Percentiles rank a stretch among this genome's conserved stretches.
Evolutionary conservation across 2,113 vertebrate genomes (phyloP).

Genomic region (Atractosteus spatula): DNA sequence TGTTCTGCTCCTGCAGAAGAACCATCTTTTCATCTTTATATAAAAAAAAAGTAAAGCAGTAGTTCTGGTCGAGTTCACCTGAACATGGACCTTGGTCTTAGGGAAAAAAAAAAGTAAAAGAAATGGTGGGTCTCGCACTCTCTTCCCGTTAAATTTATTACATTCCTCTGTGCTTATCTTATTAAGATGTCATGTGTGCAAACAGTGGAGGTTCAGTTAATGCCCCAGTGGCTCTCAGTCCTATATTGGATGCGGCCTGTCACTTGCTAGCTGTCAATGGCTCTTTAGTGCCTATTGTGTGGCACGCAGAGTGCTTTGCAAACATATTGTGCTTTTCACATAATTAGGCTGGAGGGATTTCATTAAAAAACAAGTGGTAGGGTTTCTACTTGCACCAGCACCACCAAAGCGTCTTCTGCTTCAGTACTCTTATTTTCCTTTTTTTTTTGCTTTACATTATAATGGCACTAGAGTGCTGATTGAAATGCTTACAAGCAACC

Average conservation of each 20-base stretch:
- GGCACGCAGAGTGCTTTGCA: conserved; percentile 54
- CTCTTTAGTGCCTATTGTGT: conserved; percentile 62
- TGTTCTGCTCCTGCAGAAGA: not conserved
- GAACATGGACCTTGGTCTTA: too few relatives aligned
- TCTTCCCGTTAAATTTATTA: not conserved
- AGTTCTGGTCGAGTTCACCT: too few relatives aligned
- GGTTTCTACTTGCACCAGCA: conserved; percentile 23
- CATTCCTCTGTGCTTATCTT: conserved; percentile 43
- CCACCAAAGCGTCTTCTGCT: conserved; percentile 20
- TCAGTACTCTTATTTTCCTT: not conserved
- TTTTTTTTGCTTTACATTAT: not conserved
- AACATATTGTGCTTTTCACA: conserved; percentile 64
- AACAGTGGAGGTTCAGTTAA: conserved; percentile 59
- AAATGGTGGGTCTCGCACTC: not conserved
- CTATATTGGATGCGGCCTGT: conserved; percentile 46
- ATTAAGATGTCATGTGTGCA: conserved; percentile 67
- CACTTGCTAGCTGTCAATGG: conserved; percentile 53
- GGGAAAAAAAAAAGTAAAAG: too few relatives aligned
- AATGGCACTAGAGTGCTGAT: not conserved
- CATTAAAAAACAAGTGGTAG: conserved; percentile 33
- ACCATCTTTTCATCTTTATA: too few relatives aligned
- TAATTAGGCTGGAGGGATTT: conserved; percentile 74
- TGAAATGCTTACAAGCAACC: not conserved
- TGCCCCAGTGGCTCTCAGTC: conserved; percentile 46
- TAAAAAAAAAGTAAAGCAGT: too few relatives aligned